Percentiles rank a stretch among this genome's conserved stretches.
Evolutionary conservation across 2,797 vertebrate genomes (phyloP).

Genomic region (Acipenser oxyrinchus): DNA sequence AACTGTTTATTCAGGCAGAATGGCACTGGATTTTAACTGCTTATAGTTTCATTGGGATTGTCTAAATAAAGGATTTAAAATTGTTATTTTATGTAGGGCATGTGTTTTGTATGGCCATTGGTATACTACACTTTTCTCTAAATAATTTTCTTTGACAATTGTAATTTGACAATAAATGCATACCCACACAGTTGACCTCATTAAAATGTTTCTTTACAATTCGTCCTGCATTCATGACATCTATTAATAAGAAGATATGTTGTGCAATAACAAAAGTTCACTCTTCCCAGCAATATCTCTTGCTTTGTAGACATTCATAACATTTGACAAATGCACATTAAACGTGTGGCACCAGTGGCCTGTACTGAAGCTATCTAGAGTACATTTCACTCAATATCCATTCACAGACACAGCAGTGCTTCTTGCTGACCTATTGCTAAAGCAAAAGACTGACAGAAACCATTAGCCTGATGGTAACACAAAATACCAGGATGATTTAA

Average conservation of each 20-base stretch:
- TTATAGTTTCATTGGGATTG: background rate
- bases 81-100: too few species aligned
- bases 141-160: too few species aligned
- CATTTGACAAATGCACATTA: conserved; percentile 21
- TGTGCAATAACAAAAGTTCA: background rate
- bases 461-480: background rate
- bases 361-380: background rate
- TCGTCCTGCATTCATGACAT: too few species aligned
- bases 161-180: too few species aligned
- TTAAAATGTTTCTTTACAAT: too few species aligned
- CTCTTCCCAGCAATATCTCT: background rate
- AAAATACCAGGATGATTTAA: background rate
- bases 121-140: too few species aligned
- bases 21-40: too few species aligned
- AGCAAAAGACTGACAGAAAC: conserved; percentile 1
- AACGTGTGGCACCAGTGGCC: conserved; percentile 3
- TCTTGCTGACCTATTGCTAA: conserved; percentile 1
- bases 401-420: background rate
- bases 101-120: too few species aligned
- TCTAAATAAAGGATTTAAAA: too few species aligned
- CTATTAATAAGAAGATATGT: background rate
- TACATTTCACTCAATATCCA: background rate
- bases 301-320: conserved; percentile 4
- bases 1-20: too few species aligned
- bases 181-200: too few species aligned